These are phyloP conservation scores for Doryteuthis pealeii DNA, from an alignment of 1,140 invertebrate species.

Conservation along the genomic window DNA sequence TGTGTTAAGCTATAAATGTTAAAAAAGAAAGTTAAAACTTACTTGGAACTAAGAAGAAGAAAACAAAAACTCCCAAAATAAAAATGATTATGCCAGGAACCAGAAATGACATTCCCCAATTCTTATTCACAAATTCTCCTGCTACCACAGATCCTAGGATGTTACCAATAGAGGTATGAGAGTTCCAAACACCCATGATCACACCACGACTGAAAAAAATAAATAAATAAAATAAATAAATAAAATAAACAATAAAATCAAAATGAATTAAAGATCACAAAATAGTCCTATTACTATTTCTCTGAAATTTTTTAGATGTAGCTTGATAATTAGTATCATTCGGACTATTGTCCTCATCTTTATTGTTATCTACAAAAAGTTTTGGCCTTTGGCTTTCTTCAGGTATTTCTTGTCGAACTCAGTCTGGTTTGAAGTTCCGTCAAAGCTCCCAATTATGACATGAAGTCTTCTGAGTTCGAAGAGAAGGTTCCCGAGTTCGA, in stretches of 20 bases:
- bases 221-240: slow-evolving; percentile 7
- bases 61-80: slow-evolving; percentile 75
- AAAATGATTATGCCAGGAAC: slow-evolving; percentile 85
- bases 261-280: background rate
- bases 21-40: slow-evolving; percentile 25
- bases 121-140: slow-evolving; percentile 75
- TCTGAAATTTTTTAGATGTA: too few species aligned
- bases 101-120: slow-evolving; percentile 89
- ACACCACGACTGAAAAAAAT: slow-evolving; percentile 67
- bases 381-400: too few species aligned
- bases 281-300: background rate
- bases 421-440: too few species aligned
- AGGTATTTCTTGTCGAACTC: too few species aligned
- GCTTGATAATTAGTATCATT: too few species aligned
- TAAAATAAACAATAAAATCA: too few species aligned
- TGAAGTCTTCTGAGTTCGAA: too few species aligned
- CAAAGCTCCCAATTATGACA: too few species aligned
- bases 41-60: slow-evolving; percentile 76
- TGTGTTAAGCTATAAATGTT: too few species aligned
- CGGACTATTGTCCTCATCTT: too few species aligned
- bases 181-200: slow-evolving; percentile 95
- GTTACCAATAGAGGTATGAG: slow-evolving; percentile 93
- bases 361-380: too few species aligned
- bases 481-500: too few species aligned
- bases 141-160: slow-evolving; percentile 84